phyloP scores from a whole-genome alignment of 2,797 vertebrate species.

The Enteromius unitaeniatus region DNA sequence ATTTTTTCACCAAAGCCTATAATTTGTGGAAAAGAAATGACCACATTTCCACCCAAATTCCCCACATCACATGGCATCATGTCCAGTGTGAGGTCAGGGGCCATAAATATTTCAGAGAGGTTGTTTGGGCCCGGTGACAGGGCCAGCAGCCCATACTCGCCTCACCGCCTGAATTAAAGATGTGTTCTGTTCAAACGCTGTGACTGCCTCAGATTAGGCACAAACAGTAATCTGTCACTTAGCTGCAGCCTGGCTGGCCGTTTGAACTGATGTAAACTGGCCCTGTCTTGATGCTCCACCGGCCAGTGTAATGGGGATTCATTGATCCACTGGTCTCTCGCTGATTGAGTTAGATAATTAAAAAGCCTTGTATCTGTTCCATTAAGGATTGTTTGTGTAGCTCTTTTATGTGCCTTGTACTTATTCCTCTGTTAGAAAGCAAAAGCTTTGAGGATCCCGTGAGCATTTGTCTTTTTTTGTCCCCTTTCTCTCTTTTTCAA shows the following conservation, averaged over 20 bases:
- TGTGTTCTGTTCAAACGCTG: constrained; percentile 75
- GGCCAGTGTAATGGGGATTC: constrained; percentile 81
- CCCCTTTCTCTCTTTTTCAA: constrained; percentile 14
- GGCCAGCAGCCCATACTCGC: constrained; percentile 71
- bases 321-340: constrained; percentile 84
- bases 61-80: constrained; percentile 25
- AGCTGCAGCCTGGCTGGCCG: constrained; percentile 72
- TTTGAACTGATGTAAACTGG: constrained; percentile 79
- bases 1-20: neutral
- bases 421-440: constrained; percentile 71
- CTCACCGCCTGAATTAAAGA: constrained; percentile 80
- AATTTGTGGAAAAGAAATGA: neutral
- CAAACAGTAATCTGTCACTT: constrained; percentile 84
- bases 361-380: constrained; percentile 85
- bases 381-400: constrained; percentile 84
- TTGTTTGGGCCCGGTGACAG: constrained; percentile 75
- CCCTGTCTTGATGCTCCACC: constrained; percentile 70
- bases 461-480: constrained; percentile 51
- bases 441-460: constrained; percentile 61
- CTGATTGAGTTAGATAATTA: constrained; percentile 89
- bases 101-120: constrained; percentile 76
- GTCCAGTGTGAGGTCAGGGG: constrained; percentile 34
- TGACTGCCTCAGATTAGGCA: constrained; percentile 80
- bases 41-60: neutral
- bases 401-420: constrained; percentile 62